A percentile compares a stretch with the other conserved stretches of the same genome.
These are phyloP conservation scores for Phoenicopterus ruber DNA, from an alignment of 2,113 vertebrate species.

Conservation along the genomic window DNA sequence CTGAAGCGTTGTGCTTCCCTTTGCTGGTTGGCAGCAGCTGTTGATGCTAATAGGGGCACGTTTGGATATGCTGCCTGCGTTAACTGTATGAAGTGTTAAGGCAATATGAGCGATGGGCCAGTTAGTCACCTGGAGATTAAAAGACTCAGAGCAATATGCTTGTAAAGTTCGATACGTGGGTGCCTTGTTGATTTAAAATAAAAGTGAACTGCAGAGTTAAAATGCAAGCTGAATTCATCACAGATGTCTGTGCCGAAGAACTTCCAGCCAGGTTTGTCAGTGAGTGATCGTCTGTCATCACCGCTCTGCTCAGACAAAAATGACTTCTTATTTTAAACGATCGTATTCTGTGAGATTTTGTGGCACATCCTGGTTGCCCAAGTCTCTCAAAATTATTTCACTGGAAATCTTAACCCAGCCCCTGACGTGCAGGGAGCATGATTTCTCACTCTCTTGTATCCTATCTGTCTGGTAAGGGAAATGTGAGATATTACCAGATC, in stretches of 20 bases:
- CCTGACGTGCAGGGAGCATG: background rate
- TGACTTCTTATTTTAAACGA: background rate
- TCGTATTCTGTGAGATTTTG: background rate
- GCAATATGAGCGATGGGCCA: background rate
- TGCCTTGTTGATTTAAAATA: background rate
- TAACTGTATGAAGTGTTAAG: background rate
- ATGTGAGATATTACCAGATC: background rate
- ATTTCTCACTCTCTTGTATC: background rate
- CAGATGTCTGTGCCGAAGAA: background rate
- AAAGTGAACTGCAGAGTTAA: background rate
- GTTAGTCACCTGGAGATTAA: background rate
- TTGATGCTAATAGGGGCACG: background rate
- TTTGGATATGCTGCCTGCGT: background rate
- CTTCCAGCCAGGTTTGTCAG: background rate
- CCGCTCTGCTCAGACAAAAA: background rate
- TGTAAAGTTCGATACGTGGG: background rate
- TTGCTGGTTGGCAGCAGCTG: slow-evolving; percentile 1
- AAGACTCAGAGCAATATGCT: background rate
- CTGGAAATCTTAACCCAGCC: background rate
- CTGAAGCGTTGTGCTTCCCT: background rate
- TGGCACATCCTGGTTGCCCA: background rate
- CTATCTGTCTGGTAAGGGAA: background rate
- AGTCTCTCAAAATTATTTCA: background rate
- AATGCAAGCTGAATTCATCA: background rate
- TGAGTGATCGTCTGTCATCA: background rate